These are phyloP conservation scores for Triops cancriformis DNA, from an alignment of 1,140 invertebrate species.

Conservation along the genomic window DNA sequence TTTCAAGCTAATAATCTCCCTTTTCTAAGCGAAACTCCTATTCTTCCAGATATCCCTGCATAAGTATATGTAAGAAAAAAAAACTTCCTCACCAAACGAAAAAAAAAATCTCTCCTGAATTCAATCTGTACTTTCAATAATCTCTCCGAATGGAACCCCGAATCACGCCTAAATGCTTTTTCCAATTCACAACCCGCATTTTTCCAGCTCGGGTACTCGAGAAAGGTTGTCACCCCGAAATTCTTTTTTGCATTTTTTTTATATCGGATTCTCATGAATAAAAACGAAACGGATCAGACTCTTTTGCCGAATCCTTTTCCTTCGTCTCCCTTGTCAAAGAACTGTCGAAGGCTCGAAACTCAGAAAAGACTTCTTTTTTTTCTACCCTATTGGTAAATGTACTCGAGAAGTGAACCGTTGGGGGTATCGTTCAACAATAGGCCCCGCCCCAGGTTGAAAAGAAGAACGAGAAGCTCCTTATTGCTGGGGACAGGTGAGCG, in stretches of 20 bases:
- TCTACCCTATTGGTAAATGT: neutral
- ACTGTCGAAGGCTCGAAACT: neutral
- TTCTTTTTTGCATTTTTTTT: neutral
- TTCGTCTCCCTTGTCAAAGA: neutral
- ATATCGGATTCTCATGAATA: neutral
- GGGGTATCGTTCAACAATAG: neutral
- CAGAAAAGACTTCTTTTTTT: neutral
- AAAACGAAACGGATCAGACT: conserved; percentile 3
- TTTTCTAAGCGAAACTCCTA: too few relatives aligned
- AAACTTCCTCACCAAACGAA: too few relatives aligned
- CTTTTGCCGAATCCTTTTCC: neutral
- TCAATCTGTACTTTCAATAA: too few relatives aligned
- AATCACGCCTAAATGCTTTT: conserved; percentile 4
- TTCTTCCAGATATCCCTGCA: too few relatives aligned
- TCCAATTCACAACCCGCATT: neutral
- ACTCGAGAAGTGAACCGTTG: conserved; percentile 9
- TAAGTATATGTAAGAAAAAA: too few relatives aligned
- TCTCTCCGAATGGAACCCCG: neutral
- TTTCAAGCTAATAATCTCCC: neutral
- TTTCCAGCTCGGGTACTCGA: neutral
- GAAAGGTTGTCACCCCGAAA: neutral
- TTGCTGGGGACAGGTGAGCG: conserved; percentile 3
- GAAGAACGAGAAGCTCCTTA: neutral
- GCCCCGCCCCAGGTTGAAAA: neutral
- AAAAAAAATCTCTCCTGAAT: too few relatives aligned